phyloP scores from a whole-genome alignment of 2,888 invertebrate genomes.

The Lutraria lutraria region DNA sequence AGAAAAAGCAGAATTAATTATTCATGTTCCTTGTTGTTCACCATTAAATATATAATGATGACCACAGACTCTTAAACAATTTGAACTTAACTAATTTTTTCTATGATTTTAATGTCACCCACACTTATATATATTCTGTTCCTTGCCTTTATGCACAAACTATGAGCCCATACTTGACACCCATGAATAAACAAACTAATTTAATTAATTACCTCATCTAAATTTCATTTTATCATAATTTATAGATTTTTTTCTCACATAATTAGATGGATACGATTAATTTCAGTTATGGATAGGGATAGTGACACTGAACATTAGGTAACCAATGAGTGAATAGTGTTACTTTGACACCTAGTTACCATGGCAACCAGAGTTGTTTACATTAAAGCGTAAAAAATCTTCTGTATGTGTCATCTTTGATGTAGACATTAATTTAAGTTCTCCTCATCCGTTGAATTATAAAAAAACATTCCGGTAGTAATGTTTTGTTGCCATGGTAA shows the following conservation, averaged over 20 bases:
- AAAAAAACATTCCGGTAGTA: neutral
- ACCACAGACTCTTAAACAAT: neutral
- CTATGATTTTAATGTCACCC: neutral
- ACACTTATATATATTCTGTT: neutral
- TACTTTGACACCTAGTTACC: conserved; percentile 53
- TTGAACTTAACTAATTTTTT: neutral
- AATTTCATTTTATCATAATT: neutral
- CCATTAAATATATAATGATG: neutral
- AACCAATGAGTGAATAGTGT: conserved; percentile 53
- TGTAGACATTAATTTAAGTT: neutral
- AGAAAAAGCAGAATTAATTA: neutral
- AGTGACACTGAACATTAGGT: conserved; percentile 67
- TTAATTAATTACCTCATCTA: neutral
- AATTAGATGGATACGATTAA: conserved; percentile 34
- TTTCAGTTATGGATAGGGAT: conserved; percentile 66
- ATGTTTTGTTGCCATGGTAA: conserved; percentile 36
- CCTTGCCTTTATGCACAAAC: neutral
- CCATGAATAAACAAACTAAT: neutral
- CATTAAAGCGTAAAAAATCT: neutral
- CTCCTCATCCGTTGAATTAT: neutral
- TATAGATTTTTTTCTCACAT: neutral
- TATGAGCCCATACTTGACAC: neutral
- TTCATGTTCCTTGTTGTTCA: neutral
- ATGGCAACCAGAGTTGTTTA: conserved; percentile 39
- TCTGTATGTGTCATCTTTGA: neutral